Evolutionary conservation across 2,888 invertebrate genomes (phyloP).

Genomic region (Pyrgus malvae): DNA sequence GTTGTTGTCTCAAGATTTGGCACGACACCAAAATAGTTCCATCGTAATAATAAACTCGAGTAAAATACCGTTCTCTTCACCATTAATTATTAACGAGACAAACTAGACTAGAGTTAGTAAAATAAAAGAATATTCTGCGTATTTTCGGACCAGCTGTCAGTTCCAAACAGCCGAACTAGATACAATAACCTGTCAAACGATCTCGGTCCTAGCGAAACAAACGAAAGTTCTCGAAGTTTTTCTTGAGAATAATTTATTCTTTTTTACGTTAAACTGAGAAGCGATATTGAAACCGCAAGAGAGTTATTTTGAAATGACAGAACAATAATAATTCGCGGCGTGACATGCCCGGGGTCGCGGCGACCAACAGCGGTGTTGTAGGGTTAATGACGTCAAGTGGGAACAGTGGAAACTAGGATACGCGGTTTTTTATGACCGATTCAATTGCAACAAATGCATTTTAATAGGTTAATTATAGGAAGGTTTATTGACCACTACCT

Average conservation of each 20-base stretch:
- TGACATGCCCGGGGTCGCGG: constrained; percentile 28
- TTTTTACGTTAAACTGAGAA: constrained; percentile 11
- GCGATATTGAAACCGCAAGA: constrained; percentile 12
- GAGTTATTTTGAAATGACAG: constrained; percentile 38
- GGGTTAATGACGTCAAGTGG: constrained; percentile 9
- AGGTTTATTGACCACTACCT: no score
- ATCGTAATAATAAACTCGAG: constrained; percentile 27
- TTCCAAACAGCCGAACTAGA: neutral
- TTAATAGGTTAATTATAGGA: no score
- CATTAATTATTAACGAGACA: constrained; percentile 25
- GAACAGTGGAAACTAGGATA: neutral
- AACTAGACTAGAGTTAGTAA: constrained; percentile 10
- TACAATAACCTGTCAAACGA: constrained; percentile 8
- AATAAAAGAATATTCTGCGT: constrained; percentile 9
- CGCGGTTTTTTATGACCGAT: neutral
- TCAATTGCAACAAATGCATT: no score
- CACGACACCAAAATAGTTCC: constrained; percentile 35
- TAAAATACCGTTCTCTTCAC: constrained; percentile 17
- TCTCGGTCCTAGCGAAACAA: neutral
- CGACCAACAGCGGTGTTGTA: constrained; percentile 15
- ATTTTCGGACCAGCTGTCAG: constrained; percentile 16
- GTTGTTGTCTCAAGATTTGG: constrained; percentile 38
- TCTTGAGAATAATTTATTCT: constrained; percentile 16
- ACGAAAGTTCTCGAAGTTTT: constrained; percentile 7
- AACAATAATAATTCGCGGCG: constrained; percentile 44